Base-by-base conservation (phyloP, 2,113 vertebrate genomes). In the Nannospalax galili region DNA sequence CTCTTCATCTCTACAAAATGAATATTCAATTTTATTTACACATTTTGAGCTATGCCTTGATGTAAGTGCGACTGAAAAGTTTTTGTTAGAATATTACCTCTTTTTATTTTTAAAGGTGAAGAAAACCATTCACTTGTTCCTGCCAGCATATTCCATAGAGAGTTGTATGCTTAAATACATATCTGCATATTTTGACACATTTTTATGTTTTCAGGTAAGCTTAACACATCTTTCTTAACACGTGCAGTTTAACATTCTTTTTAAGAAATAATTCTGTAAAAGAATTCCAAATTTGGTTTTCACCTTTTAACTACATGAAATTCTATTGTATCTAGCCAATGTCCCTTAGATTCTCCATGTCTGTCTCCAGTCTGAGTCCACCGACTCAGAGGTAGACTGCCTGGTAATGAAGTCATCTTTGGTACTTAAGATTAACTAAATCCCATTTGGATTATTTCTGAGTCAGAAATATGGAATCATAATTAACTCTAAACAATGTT, bases 401-500 rank as follows among this genome's bases (percentile, higher is more conserved):
- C 67, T 62, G 69, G 4, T 52, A 90, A 74, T 79, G 75, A 94
- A 84, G 17, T 69, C 30, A 48, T 80, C 52, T 10, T 67, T 84
- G 45, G 48, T 64, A 90, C 58, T 64, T 94, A n/a, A 90, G 70
- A n/a, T n/a, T 91, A 93, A 74, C 88, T 86, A 92, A 91, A 72
- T 93, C 70, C 65, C 84, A 84, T 40, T 0, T 77, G 48, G 79
- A 52, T 28, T 81, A 35, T 81, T 48, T 90, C 60, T 90, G 24
- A 74, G 19, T n/a, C 70, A 86, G 81, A 74, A 26, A 91, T 28
- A 72, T n/a, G 70, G 45, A 95, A 67, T 80, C 56, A 77, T 80
- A 94, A 88, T 89, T 45, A 95, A 95, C 67, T 74, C 30, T 77
- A 94, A 96, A 96, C 64, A 95, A 32, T 85, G 58, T 86, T 87